phyloP scores from a whole-genome alignment of 2,797 vertebrate genomes.

The Oreochromis grahami region DNA sequence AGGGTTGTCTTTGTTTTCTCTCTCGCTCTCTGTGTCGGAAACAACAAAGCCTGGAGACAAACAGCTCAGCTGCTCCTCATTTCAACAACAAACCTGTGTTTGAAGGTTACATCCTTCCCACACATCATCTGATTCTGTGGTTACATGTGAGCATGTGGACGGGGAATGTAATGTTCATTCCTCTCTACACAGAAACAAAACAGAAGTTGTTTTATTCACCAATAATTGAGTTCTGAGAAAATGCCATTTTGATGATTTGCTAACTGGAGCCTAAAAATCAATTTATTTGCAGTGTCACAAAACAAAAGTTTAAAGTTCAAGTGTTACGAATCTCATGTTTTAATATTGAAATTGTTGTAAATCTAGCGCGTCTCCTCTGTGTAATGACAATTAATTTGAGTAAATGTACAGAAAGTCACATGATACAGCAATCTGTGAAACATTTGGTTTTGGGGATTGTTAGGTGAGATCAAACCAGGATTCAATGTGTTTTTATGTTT shows the following conservation, averaged over 20 bases:
- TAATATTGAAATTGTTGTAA: background rate
- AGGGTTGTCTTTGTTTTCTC: background rate
- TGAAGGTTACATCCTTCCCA: slow-evolving; percentile 33
- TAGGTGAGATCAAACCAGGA: background rate
- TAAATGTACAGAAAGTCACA: background rate
- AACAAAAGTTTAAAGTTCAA: background rate
- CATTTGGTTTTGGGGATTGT: background rate
- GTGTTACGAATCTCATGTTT: background rate
- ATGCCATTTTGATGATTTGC: background rate
- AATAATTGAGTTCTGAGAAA: background rate
- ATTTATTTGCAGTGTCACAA: background rate
- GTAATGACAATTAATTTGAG: background rate
- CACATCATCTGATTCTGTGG: slow-evolving; percentile 38
- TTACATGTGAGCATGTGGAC: slow-evolving; percentile 9
- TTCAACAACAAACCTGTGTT: slow-evolving; percentile 31
- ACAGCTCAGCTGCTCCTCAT: slow-evolving; percentile 18
- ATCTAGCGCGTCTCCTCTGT: background rate
- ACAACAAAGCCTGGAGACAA: slow-evolving; percentile 7
- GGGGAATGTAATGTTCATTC: background rate
- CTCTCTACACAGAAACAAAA: background rate
- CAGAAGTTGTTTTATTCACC: background rate
- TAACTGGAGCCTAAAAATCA: background rate
- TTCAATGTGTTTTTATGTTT: background rate
- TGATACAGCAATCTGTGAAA: background rate
- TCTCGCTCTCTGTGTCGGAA: background rate